Evolutionary conservation across 2,888 invertebrate species (phyloP).

Genomic region (Drosophila flavopinicola): DNA sequence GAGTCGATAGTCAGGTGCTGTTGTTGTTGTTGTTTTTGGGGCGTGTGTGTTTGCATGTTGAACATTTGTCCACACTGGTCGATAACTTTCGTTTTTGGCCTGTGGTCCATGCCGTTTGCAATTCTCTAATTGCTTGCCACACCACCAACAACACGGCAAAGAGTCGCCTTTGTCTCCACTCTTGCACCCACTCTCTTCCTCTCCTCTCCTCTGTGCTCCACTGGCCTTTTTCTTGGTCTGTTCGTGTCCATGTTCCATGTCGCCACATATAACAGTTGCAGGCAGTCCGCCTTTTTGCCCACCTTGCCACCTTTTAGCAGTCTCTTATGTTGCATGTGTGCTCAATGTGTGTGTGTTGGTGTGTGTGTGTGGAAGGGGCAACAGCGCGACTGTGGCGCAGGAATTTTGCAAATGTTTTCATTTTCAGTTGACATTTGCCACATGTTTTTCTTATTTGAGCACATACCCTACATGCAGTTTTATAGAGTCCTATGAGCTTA

Average conservation of each 20-base stretch:
- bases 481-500: no score
- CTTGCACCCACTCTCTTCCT: not conserved
- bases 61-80: constrained; percentile 67
- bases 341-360: not conserved
- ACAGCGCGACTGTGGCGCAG: constrained; percentile 16
- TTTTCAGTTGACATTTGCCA: constrained; percentile 60
- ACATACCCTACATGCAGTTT: no score
- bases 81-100: constrained; percentile 68
- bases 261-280: constrained; percentile 45
- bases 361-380: constrained; percentile 26
- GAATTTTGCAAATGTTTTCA: constrained; percentile 68
- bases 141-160: constrained; percentile 34
- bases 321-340: constrained; percentile 27
- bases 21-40: constrained; percentile 10
- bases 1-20: constrained; percentile 19
- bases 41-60: constrained; percentile 63
- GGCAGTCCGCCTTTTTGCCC: constrained; percentile 19
- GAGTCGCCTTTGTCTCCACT: constrained; percentile 24
- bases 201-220: constrained; percentile 1
- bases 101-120: constrained; percentile 43
- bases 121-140: constrained; percentile 73
- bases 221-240: constrained; percentile 18
- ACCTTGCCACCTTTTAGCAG: constrained; percentile 40
- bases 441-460: constrained; percentile 34
- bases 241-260: constrained; percentile 60